phyloP scores from a whole-genome alignment of 2,888 invertebrate species.

The Scrobipalpa atriplicella region DNA sequence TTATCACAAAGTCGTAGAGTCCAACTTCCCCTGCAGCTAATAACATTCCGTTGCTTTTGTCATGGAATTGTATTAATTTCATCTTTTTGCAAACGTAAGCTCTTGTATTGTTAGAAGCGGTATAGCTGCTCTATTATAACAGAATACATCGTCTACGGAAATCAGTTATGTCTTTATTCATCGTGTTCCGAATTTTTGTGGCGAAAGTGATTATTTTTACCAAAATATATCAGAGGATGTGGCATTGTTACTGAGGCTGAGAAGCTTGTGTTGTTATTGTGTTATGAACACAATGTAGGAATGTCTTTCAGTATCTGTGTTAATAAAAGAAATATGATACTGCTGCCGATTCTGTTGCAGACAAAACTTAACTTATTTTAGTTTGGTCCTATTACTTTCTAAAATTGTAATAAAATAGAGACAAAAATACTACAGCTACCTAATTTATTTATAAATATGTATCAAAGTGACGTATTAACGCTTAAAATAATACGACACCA shows the following conservation, averaged over 20 bases:
- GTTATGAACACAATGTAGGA: neutral
- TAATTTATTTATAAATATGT: no score
- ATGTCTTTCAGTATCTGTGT: neutral
- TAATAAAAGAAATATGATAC: no score
- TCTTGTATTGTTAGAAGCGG: slow-evolving; percentile 11
- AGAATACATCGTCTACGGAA: slow-evolving; percentile 11
- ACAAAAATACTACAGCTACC: no score
- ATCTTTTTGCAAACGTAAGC: slow-evolving; percentile 29
- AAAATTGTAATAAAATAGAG: no score
- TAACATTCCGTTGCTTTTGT: slow-evolving; percentile 22
- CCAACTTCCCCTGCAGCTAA: neutral
- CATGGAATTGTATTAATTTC: slow-evolving; percentile 30
- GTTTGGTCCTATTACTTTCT: no score
- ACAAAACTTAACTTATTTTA: no score
- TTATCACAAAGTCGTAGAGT: slow-evolving; percentile 2
- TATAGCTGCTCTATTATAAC: slow-evolving; percentile 24
- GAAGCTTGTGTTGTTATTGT: no score
- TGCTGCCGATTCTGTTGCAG: no score
- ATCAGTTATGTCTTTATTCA: slow-evolving; percentile 7
- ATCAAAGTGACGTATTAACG: no score
- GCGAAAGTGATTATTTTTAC: slow-evolving; percentile 12
- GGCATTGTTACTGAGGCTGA: neutral
- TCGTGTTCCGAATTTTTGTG: neutral
- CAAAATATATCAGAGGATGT: neutral
- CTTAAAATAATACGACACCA: no score